phyloP scores from a whole-genome alignment of 2,797 vertebrate genomes.

The Pitangus sulphuratus region DNA sequence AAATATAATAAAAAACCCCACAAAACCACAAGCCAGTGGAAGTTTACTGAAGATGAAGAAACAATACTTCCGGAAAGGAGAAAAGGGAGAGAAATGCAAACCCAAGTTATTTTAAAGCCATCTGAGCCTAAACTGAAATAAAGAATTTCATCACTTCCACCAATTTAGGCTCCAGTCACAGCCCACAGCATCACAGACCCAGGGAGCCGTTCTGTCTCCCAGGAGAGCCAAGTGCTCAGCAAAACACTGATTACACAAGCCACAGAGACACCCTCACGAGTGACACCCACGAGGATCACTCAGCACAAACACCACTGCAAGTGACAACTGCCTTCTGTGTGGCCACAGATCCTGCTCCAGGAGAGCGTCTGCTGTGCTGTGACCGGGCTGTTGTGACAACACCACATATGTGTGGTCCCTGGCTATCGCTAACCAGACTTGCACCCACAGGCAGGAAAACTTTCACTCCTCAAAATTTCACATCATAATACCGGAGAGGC shows the following conservation, averaged over 20 bases:
- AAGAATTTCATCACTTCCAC: neutral
- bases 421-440: neutral
- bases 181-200: neutral
- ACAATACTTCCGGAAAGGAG: neutral
- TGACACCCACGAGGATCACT: fast-evolving
- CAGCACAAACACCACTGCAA: neutral
- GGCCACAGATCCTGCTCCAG: fast-evolving
- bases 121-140: neutral
- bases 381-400: neutral
- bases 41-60: neutral
- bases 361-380: neutral
- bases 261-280: neutral
- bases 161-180: neutral
- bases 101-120: neutral
- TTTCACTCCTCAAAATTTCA: fast-evolving
- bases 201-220: neutral
- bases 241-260: neutral
- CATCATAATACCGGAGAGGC: fast-evolving
- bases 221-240: neutral
- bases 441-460: fast-evolving
- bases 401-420: fast-evolving
- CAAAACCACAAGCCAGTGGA: neutral
- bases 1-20: fast-evolving
- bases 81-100: neutral
- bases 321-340: fast-evolving